These are phyloP conservation scores for Hyposoter dolosus DNA, from an alignment of 2,888 invertebrate species.

Conservation along the genomic window DNA sequence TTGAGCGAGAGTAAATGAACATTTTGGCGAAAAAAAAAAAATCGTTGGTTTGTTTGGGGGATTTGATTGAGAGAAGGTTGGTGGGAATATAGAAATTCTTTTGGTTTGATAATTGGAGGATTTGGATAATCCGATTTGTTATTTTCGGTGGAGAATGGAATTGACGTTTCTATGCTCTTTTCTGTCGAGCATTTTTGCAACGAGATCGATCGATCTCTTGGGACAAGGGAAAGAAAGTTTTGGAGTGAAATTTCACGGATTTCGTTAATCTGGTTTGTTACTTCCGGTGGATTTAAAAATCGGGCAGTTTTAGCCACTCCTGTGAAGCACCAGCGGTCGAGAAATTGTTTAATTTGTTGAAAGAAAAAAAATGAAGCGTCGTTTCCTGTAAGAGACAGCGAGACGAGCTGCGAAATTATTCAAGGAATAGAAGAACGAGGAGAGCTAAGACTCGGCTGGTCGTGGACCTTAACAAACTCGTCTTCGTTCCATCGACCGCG, in stretches of 20 bases:
- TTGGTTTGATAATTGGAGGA: background rate
- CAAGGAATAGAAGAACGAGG: constrained; percentile 51
- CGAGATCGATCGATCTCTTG: background rate
- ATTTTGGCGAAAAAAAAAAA: background rate
- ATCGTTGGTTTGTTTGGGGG: background rate
- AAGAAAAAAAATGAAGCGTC: constrained; percentile 21
- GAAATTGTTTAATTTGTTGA: constrained; percentile 56
- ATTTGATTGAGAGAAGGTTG: background rate
- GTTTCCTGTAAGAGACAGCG: constrained; percentile 58
- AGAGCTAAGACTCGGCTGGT: constrained; percentile 60
- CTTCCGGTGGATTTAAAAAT: background rate
- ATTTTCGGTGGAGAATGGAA: too few relatives aligned
- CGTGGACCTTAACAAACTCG: constrained; percentile 61
- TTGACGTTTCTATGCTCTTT: background rate
- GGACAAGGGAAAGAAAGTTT: background rate
- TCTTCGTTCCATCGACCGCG: constrained; percentile 62
- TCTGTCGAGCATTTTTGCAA: background rate
- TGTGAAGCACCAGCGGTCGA: constrained; percentile 10
- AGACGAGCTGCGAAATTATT: constrained; percentile 65
- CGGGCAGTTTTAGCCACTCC: background rate
- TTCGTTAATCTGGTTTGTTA: background rate
- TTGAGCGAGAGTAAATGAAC: constrained; percentile 54
- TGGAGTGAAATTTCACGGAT: background rate
- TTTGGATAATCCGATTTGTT: too few relatives aligned
- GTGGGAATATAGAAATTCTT: background rate